Conservation (phyloP, 2,113 vertebrate genomes). For the Halcyon malimbica region DNA sequence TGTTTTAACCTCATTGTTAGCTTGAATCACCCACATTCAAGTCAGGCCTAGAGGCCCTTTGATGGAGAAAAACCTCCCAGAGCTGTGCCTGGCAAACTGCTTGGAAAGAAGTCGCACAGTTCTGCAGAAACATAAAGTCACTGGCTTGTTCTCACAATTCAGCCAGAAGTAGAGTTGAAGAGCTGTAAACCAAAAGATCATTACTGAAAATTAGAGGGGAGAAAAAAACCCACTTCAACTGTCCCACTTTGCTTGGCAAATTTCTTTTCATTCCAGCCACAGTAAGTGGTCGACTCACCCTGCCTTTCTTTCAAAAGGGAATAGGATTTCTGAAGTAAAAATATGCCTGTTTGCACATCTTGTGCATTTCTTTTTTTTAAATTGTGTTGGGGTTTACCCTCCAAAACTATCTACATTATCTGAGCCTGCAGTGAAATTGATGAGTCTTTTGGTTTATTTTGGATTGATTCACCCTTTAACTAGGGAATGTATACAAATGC, state of each 20-base stretch:
- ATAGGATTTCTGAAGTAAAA: background rate
- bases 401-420: background rate
- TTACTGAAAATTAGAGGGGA: background rate
- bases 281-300: background rate
- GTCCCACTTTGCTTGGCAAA: background rate
- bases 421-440: background rate
- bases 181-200: background rate
- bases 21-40: constrained; percentile 8
- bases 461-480: background rate
- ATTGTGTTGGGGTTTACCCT: background rate
- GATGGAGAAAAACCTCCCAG: background rate
- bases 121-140: background rate
- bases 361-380: background rate
- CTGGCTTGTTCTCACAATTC: background rate
- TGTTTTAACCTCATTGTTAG: constrained; percentile 27
- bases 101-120: background rate
- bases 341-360: background rate
- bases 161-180: background rate
- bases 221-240: background rate
- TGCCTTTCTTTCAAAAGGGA: background rate
- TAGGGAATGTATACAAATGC: background rate
- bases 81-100: background rate
- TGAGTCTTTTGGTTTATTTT: background rate
- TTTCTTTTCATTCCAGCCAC: background rate
- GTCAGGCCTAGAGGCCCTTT: background rate